Base-by-base conservation (phyloP, 2,113 vertebrate genomes). In the Proteles cristata region DNA sequence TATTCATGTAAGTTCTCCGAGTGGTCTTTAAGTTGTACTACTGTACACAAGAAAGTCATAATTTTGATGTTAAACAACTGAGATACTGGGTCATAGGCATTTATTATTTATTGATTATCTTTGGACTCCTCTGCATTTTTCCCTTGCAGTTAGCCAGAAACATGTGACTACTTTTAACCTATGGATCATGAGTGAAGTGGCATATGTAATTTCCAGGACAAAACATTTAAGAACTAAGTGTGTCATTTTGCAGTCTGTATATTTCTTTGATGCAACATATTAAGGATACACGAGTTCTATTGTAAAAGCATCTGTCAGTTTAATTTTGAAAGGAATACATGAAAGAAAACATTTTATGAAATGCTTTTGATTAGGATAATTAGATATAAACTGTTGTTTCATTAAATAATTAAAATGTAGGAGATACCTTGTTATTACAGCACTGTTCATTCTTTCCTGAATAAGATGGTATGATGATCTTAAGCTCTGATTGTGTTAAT, bases 211-310 rank as follows among this genome's bases (percentile, higher is more conserved):
- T 39, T 61, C 8, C 25, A 71, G n/a, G 16, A 26, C 39, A 79
- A 96, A 85, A n/a, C 26, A 28, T 45, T 96, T 96, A 79, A 80
- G 35, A 90, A 43, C 69, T 53, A 63, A 53, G 39, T 17, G 63
- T 53, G 50, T n/a, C 48, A 80, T 53, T 71, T 65, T 53, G 4
- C 4, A 93, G 23, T 85, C 33, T 43, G 11, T 43, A 45, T 26
- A 5, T 45, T 86, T 19, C 39, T 71, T 63, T 80, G n/a, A 55
- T 39, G 12, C 26, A 63, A 23, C 69, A 28, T 69, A 11, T 50
- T 35, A 71, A 73, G 11, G 11, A 65, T 93, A 86, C 10, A 48
- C 45, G 11, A 28, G 9, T 45, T 85, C 31, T 71, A 14, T 71
- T 84, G 8, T 63, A 11, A 90, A 65, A 80, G 11, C n/a, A 79